phyloP scores from a whole-genome alignment of 2,888 invertebrate genomes.

The Cecidostiba fungosa region DNA sequence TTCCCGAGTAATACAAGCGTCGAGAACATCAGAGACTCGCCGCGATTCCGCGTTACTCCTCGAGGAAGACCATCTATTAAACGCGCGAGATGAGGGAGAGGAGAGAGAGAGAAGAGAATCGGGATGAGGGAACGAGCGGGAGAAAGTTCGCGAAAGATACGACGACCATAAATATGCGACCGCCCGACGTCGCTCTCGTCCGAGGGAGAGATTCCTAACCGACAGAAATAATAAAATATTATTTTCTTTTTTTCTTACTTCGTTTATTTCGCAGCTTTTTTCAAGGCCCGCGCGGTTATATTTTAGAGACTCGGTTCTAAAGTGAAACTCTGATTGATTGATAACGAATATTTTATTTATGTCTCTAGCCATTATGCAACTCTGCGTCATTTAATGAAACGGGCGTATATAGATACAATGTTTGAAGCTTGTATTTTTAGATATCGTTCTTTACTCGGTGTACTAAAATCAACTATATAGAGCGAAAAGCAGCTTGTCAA shows the following conservation, averaged over 20 bases:
- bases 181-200: conserved; percentile 74
- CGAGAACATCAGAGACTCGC: conserved; percentile 78
- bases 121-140: conserved; percentile 60
- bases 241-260: conserved; percentile 32
- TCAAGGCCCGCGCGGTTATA: conserved; percentile 50
- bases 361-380: no score
- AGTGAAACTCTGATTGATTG: background rate
- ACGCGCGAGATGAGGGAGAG: conserved; percentile 66
- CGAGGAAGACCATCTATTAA: conserved; percentile 77
- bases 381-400: no score
- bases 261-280: conserved; percentile 41
- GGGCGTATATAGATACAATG: no score
- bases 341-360: background rate
- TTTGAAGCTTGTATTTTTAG: no score
- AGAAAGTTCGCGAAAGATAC: conserved; percentile 75
- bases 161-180: conserved; percentile 78
- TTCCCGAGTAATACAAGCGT: conserved; percentile 66
- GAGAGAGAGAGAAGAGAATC: conserved; percentile 35
- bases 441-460: background rate
- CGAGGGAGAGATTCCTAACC: conserved; percentile 73
- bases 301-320: conserved; percentile 66
- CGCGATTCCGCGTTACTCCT: conserved; percentile 74
- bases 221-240: conserved; percentile 73
- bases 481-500: background rate
- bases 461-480: background rate